Conservation (phyloP, 37 sponge, comb jelly and placozoan genomes). For the Ephydatia muelleri region DNA sequence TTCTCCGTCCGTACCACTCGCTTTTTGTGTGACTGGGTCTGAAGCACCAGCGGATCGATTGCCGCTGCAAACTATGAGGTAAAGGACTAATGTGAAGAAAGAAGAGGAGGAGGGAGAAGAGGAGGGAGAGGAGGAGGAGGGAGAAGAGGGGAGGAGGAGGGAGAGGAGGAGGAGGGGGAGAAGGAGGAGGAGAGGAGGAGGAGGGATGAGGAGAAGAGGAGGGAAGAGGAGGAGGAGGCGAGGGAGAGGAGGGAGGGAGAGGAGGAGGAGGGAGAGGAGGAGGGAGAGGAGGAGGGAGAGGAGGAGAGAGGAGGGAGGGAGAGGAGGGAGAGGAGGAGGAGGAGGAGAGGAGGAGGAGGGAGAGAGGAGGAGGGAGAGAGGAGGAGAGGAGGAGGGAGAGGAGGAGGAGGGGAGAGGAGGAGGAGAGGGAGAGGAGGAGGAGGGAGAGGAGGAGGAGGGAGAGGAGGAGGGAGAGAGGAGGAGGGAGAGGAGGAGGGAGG, state of each 20-base stretch:
- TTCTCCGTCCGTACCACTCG: conserved; percentile 4
- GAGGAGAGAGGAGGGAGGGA: conserved; percentile 1
- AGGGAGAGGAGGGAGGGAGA: conserved; percentile 2
- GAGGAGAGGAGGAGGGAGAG: neutral
- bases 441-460: neutral
- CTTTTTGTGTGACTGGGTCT: neutral
- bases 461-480: neutral
- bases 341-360: neutral
- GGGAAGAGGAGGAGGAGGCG: no score
- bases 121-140: neutral
- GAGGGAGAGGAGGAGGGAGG: neutral
- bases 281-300: neutral
- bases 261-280: conserved; percentile 2
- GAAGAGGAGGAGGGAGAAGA: neutral
- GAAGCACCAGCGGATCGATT: neutral
- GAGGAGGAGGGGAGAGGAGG: neutral
- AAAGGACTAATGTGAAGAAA: no score
- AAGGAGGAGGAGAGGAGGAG: conserved; percentile 2
- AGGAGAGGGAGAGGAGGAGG: neutral
- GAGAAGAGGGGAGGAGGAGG: neutral
- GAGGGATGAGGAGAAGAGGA: neutral
- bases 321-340: neutral
- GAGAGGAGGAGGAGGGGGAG: neutral
- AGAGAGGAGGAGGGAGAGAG: neutral
- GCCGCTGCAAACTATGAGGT: neutral